Evolutionary conservation across 2,888 invertebrate genomes (phyloP), one percentile per base, ranked within the genome.

Genomic region (Acronicta leporina): DNA sequence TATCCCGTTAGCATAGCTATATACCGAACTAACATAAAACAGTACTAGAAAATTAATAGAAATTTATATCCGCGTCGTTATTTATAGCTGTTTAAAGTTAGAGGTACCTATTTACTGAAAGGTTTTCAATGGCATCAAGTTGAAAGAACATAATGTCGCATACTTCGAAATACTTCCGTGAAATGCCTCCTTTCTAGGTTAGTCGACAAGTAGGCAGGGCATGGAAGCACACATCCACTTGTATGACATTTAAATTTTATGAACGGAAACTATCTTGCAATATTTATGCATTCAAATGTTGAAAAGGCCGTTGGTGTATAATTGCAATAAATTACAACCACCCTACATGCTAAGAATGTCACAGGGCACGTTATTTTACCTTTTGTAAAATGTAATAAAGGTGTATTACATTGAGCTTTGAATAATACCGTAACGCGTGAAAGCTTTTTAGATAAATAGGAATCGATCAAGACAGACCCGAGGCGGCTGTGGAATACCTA

Each of bases 111-210:
- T 46, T 44, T 48, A 60, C n/a, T n/a, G n/a, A 62, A 58, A 51
- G 45, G 53, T 63, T 68, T 40, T 43, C 45, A 57, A 42, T 47
- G 38, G 53, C 20, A 65, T 40, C 30, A 14, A 40, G 43, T 48
- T 48, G 55, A 53, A 38, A 35, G 48, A 52, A 67, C 16, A 46
- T 53, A 50, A 57, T 59, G 55, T 63, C 63, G 57, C 58, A 65
- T 62, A 57, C 58, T 61, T 67, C 63, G 50, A 61, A 50, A 53
- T 57, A 64, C 70, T 68, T 63, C 43, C 46, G 45, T 56, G 63
- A 54, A 54, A 77, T 73, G 61, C 56, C 25, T 62, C 51, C 58
- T 73, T 77, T 79, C 69, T 75, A 75, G 77, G 79, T 79, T 68
- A 77, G 57, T 45, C 42, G 54, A 62, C 57, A 63, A 61, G 48